Conservation (phyloP, 2,888 invertebrate genomes). For the Chalcis sispes region DNA sequence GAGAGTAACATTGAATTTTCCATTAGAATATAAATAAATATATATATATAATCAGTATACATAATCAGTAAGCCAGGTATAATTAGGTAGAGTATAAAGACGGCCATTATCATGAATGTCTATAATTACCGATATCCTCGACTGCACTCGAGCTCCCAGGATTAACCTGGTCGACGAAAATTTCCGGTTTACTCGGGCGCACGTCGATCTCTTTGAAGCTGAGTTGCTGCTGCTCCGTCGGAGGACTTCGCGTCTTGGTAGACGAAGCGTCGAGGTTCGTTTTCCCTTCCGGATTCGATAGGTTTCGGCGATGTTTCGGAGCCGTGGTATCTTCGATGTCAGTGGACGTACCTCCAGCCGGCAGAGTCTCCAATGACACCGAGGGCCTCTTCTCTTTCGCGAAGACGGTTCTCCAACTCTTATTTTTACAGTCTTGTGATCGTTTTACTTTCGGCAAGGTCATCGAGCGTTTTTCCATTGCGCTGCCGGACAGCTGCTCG, state of each 20-base stretch:
- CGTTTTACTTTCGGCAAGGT: slow-evolving; percentile 72
- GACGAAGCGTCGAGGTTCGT: not conserved
- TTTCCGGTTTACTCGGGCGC: slow-evolving; percentile 67
- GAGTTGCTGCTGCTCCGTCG: slow-evolving; percentile 45
- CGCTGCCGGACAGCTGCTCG: slow-evolving; percentile 57
- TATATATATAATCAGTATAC: no score
- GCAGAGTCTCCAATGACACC: slow-evolving; percentile 70
- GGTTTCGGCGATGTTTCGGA: slow-evolving; percentile 68
- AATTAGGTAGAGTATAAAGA: no score
- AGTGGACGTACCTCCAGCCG: slow-evolving; percentile 60
- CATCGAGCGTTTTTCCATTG: slow-evolving; percentile 71
- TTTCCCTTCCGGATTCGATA: slow-evolving; percentile 72
- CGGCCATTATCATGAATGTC: no score
- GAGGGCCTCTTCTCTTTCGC: slow-evolving; percentile 73
- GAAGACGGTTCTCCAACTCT: slow-evolving; percentile 72
- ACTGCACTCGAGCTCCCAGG: slow-evolving; percentile 64
- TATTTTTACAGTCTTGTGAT: slow-evolving; percentile 70
- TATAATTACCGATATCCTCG: slow-evolving; percentile 59
- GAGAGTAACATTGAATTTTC: no score
- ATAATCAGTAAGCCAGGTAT: no score
- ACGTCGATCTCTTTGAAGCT: slow-evolving; percentile 68
- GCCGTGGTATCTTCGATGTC: slow-evolving; percentile 55
- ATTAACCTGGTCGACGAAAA: slow-evolving; percentile 65
- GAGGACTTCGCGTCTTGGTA: not conserved
- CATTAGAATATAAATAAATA: no score